Conservation (phyloP, 1,140 invertebrate species). For the Drosophila tristis region DNA sequence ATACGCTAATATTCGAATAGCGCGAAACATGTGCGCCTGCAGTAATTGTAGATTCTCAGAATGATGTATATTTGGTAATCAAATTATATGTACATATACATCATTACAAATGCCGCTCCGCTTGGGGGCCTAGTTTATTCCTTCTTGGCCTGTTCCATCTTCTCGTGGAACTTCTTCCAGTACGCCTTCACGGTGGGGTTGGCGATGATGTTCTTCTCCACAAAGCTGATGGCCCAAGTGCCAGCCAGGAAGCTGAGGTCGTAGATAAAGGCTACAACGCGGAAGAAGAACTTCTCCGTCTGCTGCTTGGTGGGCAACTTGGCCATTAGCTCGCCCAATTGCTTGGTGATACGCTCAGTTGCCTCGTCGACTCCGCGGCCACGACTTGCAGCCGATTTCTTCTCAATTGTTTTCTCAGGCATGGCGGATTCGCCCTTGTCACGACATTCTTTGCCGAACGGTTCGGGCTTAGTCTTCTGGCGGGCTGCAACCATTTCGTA, state of each 20-base stretch:
- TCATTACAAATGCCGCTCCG: conserved; percentile 8
- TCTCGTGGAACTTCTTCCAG: conserved; percentile 76
- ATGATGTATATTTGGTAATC: conserved; percentile 22
- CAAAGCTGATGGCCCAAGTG: conserved; percentile 45
- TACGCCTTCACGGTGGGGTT: conserved; percentile 62
- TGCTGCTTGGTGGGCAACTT: conserved; percentile 68
- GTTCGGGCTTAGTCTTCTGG: no score
- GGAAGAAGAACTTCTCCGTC: conserved; percentile 70
- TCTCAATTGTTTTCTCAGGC: not conserved
- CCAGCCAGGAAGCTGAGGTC: conserved; percentile 52
- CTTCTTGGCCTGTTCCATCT: conserved; percentile 74
- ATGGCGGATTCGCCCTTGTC: no score
- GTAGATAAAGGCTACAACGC: conserved; percentile 67
- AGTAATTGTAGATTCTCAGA: conserved; percentile 32
- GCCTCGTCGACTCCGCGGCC: conserved; percentile 13
- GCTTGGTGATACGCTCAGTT: conserved; percentile 35
- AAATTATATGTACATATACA: conserved; percentile 10
- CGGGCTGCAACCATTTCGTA: no score
- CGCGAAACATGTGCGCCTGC: not conserved
- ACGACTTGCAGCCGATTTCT: not conserved
- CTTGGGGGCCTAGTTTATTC: conserved; percentile 28
- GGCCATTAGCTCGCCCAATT: conserved; percentile 52
- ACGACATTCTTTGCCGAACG: no score
- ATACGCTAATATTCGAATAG: not conserved
- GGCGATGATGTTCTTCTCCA: conserved; percentile 62